Conservation (phyloP, 2,888 invertebrate species). For the Sphaerophoria rueppellii region DNA sequence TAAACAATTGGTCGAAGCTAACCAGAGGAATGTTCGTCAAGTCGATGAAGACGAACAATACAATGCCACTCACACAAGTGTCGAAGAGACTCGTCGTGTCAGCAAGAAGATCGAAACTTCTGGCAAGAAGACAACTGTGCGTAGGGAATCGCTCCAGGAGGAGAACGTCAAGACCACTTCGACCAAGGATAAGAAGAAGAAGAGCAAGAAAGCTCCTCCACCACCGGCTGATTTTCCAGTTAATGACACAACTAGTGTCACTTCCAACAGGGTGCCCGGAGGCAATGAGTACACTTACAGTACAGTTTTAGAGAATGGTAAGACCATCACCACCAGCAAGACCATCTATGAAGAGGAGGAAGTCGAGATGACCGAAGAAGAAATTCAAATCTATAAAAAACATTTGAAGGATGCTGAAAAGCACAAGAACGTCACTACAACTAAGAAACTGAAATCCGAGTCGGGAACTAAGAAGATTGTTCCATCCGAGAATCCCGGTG, state of each 20-base stretch:
- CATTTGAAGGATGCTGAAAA: slow-evolving; percentile 81
- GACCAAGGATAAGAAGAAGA: slow-evolving; percentile 77
- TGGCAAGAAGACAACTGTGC: slow-evolving; percentile 80
- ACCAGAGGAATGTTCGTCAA: slow-evolving; percentile 76
- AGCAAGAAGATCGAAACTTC: slow-evolving; percentile 80
- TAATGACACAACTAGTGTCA: slow-evolving; percentile 79
- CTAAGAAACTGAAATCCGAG: slow-evolving; percentile 80
- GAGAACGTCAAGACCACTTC: slow-evolving; percentile 77
- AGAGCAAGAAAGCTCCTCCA: slow-evolving; percentile 78
- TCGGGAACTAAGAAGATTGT: slow-evolving; percentile 81
- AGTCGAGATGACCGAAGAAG: slow-evolving; percentile 80
- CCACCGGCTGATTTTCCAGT: slow-evolving; percentile 80
- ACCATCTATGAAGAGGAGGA: slow-evolving; percentile 81
- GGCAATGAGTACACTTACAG: slow-evolving; percentile 81
- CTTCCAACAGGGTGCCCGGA: slow-evolving; percentile 79
- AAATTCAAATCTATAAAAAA: slow-evolving; percentile 80
- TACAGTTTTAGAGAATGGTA: slow-evolving; percentile 80
- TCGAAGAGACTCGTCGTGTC: slow-evolving; percentile 79
- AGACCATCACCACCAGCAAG: slow-evolving; percentile 80
- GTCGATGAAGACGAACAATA: slow-evolving; percentile 69
- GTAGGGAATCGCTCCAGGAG: slow-evolving; percentile 80
- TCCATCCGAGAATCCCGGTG: slow-evolving; percentile 81
- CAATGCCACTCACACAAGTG: slow-evolving; percentile 77
- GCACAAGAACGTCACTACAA: slow-evolving; percentile 80
- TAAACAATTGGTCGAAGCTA: slow-evolving; percentile 52